Conservation (phyloP, 1,140 invertebrate genomes). For the Solenopsis invicta region DNA sequence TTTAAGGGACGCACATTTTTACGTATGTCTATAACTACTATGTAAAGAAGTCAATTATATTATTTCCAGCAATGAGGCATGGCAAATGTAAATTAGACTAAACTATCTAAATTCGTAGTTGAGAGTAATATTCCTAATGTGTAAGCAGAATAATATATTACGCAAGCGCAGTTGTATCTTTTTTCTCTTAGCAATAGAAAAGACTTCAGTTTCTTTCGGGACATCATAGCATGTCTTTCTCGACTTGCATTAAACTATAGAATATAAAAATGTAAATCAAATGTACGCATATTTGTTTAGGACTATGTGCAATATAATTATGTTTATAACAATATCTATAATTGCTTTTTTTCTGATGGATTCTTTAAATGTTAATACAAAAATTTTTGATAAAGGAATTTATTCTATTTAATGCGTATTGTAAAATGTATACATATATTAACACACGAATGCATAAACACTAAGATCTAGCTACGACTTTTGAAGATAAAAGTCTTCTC, state of each 20-base stretch:
- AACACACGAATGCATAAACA: too few species aligned
- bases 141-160: neutral
- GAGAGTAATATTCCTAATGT: neutral
- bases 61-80: neutral
- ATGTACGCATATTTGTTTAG: neutral
- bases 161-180: conserved; percentile 3
- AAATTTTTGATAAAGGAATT: neutral
- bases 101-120: conserved; percentile 37
- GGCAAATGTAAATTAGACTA: neutral
- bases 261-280: neutral
- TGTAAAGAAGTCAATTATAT: neutral
- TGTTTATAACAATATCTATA: too few species aligned
- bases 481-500: too few species aligned
- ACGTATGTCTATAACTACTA: neutral
- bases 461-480: too few species aligned
- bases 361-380: neutral
- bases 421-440: neutral
- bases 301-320: neutral
- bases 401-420: neutral
- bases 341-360: neutral
- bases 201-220: neutral
- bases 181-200: neutral
- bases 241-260: neutral
- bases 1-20: neutral
- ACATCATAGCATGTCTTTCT: neutral